phyloP scores from a whole-genome alignment of 1,140 invertebrate species.

The Drosophila jambulina region DNA sequence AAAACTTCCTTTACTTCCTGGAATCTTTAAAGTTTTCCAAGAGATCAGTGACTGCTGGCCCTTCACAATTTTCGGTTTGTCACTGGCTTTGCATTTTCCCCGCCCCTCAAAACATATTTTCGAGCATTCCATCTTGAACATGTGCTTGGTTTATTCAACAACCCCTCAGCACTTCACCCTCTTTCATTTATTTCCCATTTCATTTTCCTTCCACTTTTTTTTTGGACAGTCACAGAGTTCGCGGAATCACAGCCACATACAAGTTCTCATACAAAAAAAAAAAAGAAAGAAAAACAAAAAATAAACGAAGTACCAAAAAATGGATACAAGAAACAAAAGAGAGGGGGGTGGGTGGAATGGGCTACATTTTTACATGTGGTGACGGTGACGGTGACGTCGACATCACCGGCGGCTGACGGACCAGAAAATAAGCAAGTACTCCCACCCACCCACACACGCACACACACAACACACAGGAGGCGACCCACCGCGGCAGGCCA shows the following conservation, averaged over 20 bases:
- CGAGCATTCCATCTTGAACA: slow-evolving; percentile 70
- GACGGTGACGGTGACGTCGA: slow-evolving; percentile 62
- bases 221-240: slow-evolving; percentile 52
- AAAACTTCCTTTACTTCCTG: not conserved
- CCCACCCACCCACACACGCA: slow-evolving; percentile 24
- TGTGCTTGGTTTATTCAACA: slow-evolving; percentile 48
- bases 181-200: slow-evolving; percentile 32
- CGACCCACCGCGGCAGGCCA: slow-evolving; percentile 11
- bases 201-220: slow-evolving; percentile 3
- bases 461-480: not conserved
- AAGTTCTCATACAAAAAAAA: slow-evolving; percentile 19
- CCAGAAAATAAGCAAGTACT: slow-evolving; percentile 80
- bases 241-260: slow-evolving; percentile 69
- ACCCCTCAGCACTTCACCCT: slow-evolving; percentile 27
- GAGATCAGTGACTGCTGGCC: not conserved
- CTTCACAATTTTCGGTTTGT: slow-evolving; percentile 23
- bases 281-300: not conserved
- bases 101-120: slow-evolving; percentile 45
- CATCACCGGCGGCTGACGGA: slow-evolving; percentile 78
- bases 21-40: not conserved
- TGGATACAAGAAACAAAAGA: slow-evolving; percentile 41
- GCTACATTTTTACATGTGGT: slow-evolving; percentile 76
- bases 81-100: slow-evolving; percentile 5
- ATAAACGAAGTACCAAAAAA: slow-evolving; percentile 13
- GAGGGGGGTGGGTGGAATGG: not conserved